Evolutionary conservation across 2,888 invertebrate species (phyloP).

Genomic region (Limnephilus marmoratus): DNA sequence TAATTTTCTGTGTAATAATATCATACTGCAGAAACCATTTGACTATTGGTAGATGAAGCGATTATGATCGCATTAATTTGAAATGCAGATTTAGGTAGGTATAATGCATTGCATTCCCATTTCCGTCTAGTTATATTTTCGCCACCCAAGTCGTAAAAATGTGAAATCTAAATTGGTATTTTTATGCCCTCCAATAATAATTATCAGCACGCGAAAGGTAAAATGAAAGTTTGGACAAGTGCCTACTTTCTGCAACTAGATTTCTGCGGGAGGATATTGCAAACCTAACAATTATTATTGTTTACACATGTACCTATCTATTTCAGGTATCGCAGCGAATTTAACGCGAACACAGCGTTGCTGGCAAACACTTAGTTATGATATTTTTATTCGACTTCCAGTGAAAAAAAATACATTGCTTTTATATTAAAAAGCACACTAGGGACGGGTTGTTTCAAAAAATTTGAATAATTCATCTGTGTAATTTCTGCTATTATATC

Average conservation of each 20-base stretch:
- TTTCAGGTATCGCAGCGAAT: neutral
- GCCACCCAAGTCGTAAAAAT: neutral
- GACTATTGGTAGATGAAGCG: neutral
- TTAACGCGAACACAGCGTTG: too few relatives aligned
- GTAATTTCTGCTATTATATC: too few relatives aligned
- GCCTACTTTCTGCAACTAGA: neutral
- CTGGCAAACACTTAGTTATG: too few relatives aligned
- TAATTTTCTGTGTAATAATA: neutral
- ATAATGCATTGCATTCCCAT: neutral
- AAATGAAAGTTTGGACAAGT: neutral
- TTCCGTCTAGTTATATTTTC: neutral
- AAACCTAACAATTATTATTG: neutral
- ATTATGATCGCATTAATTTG: neutral
- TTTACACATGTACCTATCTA: neutral
- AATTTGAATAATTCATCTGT: too few relatives aligned
- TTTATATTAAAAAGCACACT: too few relatives aligned
- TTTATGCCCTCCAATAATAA: neutral
- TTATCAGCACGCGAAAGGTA: neutral
- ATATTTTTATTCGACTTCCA: too few relatives aligned
- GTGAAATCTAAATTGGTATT: neutral
- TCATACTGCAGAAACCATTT: neutral
- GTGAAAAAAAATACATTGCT: too few relatives aligned
- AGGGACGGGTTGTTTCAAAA: too few relatives aligned
- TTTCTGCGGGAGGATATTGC: neutral
- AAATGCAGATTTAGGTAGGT: neutral